Conservation (phyloP, 2,797 vertebrate genomes). For the Scyliorhinus canicula region DNA sequence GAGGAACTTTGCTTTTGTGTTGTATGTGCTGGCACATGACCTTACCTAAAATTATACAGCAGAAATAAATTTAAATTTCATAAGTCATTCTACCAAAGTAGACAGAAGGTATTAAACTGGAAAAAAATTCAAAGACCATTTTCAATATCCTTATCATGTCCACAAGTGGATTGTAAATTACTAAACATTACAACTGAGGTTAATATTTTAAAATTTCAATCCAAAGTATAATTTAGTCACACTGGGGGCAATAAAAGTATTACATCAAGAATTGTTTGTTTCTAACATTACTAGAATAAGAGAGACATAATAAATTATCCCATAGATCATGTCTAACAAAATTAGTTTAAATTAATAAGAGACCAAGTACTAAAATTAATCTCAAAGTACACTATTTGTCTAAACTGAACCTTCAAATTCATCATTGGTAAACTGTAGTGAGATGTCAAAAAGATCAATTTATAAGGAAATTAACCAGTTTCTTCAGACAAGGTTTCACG, state of each 20-base stretch:
- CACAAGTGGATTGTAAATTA: not conserved
- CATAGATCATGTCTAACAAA: not conserved
- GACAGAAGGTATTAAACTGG: not conserved
- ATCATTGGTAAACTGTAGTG: not conserved
- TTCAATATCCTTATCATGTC: not conserved
- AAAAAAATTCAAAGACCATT: constrained; percentile 22
- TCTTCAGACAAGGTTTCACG: not conserved
- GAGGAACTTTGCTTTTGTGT: constrained; percentile 70
- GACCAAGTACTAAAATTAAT: not conserved
- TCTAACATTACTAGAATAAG: not conserved
- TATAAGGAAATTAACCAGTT: constrained; percentile 18
- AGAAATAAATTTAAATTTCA: constrained; percentile 31
- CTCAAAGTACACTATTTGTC: not conserved
- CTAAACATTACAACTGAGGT: not conserved
- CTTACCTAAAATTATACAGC: constrained; percentile 34
- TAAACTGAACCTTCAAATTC: constrained; percentile 19
- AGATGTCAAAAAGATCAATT: not conserved
- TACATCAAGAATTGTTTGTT: not conserved
- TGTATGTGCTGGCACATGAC: constrained; percentile 38
- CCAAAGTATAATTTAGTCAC: not conserved
- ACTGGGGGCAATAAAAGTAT: not conserved
- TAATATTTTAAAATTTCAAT: not conserved
- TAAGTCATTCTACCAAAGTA: constrained; percentile 10
- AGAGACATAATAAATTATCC: not conserved
- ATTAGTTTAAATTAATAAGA: constrained; percentile 1